Evolutionary conservation across 92 coral and sea anemone genomes (phyloP).

Genomic region (Metridium senile): DNA sequence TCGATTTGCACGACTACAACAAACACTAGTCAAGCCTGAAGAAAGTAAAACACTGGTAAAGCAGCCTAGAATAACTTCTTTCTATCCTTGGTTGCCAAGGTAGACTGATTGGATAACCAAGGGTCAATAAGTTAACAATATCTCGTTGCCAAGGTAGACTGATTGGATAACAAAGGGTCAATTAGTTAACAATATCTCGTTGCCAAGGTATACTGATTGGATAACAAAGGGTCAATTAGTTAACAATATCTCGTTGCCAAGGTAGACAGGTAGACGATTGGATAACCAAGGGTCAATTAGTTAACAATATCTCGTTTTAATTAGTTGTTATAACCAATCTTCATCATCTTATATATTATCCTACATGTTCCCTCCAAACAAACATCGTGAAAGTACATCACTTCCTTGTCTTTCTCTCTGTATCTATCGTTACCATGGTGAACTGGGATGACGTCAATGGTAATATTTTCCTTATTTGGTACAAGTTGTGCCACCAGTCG

Average conservation of each 20-base stretch:
- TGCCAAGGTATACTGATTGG: too few relatives aligned
- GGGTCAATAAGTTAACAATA: too few relatives aligned
- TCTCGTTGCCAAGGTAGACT: too few relatives aligned
- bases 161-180: too few relatives aligned
- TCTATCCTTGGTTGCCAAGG: too few relatives aligned
- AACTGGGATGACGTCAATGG: conserved; percentile 4
- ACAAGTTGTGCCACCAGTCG: conserved; percentile 56
- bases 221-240: too few relatives aligned
- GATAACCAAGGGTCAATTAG: too few relatives aligned
- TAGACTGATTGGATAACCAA: too few relatives aligned
- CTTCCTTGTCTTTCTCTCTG: conserved; percentile 6
- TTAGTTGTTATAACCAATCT: conserved; percentile 14
- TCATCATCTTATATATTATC: conserved; percentile 58
- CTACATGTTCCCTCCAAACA: conserved; percentile 65
- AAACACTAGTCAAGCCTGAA: conserved; percentile 2
- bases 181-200: too few relatives aligned
- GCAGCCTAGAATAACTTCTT: not conserved
- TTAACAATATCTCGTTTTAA: not conserved
- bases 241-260: too few relatives aligned
- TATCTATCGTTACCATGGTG: not conserved
- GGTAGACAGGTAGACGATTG: too few relatives aligned
- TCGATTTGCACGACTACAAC: conserved; percentile 7
- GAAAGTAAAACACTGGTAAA: not conserved
- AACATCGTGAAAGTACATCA: conserved; percentile 56
- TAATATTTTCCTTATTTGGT: conserved; percentile 17